A percentile compares a stretch with the other conserved stretches of the same genome.
Evolutionary conservation across 2,888 invertebrate genomes (phyloP).

Genomic region (Galeruca laticollis): DNA sequence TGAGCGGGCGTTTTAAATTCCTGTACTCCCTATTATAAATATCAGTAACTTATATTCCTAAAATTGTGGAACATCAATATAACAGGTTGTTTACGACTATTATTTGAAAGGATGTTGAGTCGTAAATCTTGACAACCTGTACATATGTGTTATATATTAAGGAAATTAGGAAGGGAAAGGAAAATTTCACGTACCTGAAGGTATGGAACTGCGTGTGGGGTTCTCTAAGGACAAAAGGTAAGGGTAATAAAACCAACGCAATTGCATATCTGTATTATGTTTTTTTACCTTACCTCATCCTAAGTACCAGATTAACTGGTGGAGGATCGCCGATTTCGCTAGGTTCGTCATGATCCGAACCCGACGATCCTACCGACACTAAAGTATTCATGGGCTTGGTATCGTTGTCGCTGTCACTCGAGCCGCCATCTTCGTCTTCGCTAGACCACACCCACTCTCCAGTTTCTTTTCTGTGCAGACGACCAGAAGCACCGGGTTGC

Average conservation of each 20-base stretch:
- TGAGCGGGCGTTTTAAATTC: no score
- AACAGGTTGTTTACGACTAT: no score
- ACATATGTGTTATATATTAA: not conserved
- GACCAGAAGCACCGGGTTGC: constrained; percentile 88
- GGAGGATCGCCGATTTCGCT: constrained; percentile 63
- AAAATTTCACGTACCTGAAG: constrained; percentile 50
- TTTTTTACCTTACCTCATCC: constrained; percentile 77
- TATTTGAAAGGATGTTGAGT: no score
- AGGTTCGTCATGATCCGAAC: constrained; percentile 66
- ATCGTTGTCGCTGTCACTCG: constrained; percentile 70
- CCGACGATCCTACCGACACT: constrained; percentile 64
- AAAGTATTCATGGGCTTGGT: constrained; percentile 67
- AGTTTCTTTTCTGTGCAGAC: constrained; percentile 92
- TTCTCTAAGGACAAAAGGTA: constrained; percentile 50
- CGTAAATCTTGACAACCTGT: not conserved
- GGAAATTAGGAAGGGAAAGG: constrained; percentile 24
- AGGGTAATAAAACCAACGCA: constrained; percentile 15
- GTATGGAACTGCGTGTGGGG: constrained; percentile 53
- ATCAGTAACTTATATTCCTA: no score
- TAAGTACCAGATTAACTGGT: constrained; percentile 84
- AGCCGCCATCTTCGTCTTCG: constrained; percentile 84
- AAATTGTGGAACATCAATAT: no score
- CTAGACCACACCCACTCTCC: constrained; percentile 99
- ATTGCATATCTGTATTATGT: not conserved
- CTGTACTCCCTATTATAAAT: no score